These are phyloP conservation scores for Pycnonotus jocosus DNA, from an alignment of 2,113 vertebrate genomes.

Conservation along the genomic window DNA sequence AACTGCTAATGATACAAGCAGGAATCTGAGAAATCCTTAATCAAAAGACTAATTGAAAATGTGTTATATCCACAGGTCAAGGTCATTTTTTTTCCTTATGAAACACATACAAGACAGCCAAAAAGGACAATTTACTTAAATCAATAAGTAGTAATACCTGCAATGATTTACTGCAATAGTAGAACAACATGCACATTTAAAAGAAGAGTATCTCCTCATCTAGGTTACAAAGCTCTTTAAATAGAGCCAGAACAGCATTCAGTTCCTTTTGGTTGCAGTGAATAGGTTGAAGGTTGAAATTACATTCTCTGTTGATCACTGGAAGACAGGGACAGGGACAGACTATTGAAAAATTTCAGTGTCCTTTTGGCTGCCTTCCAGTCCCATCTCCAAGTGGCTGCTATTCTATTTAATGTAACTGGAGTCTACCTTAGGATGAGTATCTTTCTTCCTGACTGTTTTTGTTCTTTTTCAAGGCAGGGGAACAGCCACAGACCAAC, in stretches of 20 bases:
- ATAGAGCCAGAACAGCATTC: not conserved
- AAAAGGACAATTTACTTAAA: not conserved
- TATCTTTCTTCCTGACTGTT: constrained; percentile 40
- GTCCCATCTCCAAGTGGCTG: constrained; percentile 23
- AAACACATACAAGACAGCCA: not conserved
- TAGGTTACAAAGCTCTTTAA: constrained; percentile 2
- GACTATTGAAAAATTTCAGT: constrained; percentile 56
- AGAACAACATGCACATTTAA: not conserved
- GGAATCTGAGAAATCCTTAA: not conserved
- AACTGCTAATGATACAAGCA: fast-evolving
- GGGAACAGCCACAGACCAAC: not conserved
- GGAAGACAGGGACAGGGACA: constrained; percentile 21
- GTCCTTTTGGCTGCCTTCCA: constrained; percentile 65
- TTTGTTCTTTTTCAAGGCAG: constrained; percentile 41
- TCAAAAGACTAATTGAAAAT: not conserved
- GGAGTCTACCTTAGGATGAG: constrained; percentile 34
- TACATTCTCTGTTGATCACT: constrained; percentile 50
- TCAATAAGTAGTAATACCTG: not conserved
- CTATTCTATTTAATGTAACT: constrained; percentile 59
- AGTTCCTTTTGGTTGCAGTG: not conserved
- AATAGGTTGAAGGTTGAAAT: constrained; percentile 57
- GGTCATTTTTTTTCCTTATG: not conserved
- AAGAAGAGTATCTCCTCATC: not conserved
- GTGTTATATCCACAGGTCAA: not conserved
- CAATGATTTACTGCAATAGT: not conserved